Percentiles rank a stretch among this genome's conserved stretches.
These are phyloP conservation scores for Pocillopora meandrina DNA, from an alignment of 92 coral and sea anemone genomes.

Conservation along the genomic window DNA sequence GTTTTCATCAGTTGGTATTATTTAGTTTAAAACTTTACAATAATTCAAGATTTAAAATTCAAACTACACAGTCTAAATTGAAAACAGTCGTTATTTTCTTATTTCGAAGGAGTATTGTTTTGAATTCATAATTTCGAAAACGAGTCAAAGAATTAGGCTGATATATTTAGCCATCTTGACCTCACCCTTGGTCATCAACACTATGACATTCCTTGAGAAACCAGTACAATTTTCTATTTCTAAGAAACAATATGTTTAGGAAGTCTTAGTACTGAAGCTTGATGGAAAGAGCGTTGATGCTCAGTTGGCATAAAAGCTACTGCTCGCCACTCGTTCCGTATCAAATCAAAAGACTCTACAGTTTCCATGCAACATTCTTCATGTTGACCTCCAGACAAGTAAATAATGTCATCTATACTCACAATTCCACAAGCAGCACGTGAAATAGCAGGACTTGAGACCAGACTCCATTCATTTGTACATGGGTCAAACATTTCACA, in stretches of 20 bases:
- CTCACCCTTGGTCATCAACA: no score
- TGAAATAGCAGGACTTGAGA: not conserved
- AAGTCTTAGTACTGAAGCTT: not conserved
- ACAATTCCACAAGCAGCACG: slow-evolving; percentile 12
- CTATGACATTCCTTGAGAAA: no score
- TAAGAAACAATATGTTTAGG: not conserved
- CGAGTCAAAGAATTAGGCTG: no score
- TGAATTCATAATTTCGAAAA: no score
- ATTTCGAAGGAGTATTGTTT: no score
- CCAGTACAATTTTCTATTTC: no score
- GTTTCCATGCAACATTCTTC: not conserved
- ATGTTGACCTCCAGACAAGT: not conserved
- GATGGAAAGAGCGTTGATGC: not conserved
- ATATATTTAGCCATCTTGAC: no score
- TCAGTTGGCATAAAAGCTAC: not conserved
- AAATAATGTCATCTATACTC: slow-evolving; percentile 4
- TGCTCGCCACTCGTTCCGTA: not conserved
- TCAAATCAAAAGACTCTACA: not conserved
- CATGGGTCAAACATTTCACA: not conserved
- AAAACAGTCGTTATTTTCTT: no score
- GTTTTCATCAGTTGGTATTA: no score
- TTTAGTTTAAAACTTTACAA: no score
- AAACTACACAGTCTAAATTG: no score
- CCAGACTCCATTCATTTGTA: slow-evolving; percentile 6
- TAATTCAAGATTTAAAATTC: no score